A percentile compares a stretch with the other conserved stretches of the same genome.
Evolutionary conservation across 1,140 invertebrate genomes (phyloP).

Genomic region (Phocides pigmalion): DNA sequence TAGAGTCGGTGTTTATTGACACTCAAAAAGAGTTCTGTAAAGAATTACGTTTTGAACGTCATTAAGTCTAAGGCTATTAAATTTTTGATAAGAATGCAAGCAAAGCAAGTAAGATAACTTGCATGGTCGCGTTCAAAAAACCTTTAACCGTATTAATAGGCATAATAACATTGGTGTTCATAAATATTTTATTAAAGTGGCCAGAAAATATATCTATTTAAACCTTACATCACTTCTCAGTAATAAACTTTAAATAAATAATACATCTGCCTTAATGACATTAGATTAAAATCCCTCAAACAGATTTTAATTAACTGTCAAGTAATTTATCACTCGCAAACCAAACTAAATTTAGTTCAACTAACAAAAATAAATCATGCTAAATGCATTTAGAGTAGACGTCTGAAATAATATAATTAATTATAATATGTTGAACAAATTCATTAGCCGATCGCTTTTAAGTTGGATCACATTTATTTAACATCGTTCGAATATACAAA

Average conservation of each 20-base stretch:
- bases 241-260: constrained; percentile 2
- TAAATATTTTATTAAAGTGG: too few species aligned
- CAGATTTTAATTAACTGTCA: constrained; percentile 23
- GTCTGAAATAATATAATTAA: constrained; percentile 14
- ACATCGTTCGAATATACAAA: constrained; percentile 20
- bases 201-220: neutral
- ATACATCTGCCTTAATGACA: constrained; percentile 7
- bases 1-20: too few species aligned
- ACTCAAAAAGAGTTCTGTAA: too few species aligned
- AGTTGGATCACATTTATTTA: constrained; percentile 18
- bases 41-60: too few species aligned
- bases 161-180: too few species aligned
- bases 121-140: too few species aligned
- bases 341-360: constrained; percentile 12
- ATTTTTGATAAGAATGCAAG: too few species aligned
- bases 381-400: constrained; percentile 17
- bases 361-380: constrained; percentile 24
- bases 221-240: neutral
- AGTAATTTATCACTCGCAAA: constrained; percentile 21
- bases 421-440: constrained; percentile 26
- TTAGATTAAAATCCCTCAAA: constrained; percentile 6
- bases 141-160: too few species aligned
- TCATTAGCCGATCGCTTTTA: constrained; percentile 28
- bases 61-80: too few species aligned
- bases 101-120: too few species aligned